Evolutionary conservation across 2,888 invertebrate genomes (phyloP).

Genomic region (Aphidius colemani): DNA sequence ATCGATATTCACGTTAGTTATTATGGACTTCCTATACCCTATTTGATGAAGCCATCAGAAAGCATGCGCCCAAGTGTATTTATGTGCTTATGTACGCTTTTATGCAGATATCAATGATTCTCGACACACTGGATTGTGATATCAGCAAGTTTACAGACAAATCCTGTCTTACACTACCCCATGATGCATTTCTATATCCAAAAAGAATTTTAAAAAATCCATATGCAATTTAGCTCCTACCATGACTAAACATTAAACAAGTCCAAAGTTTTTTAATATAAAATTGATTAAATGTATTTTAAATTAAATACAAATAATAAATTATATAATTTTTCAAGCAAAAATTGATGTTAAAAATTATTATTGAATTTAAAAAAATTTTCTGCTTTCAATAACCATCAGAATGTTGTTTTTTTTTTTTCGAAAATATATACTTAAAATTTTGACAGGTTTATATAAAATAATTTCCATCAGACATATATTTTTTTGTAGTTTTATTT

Average conservation of each 20-base stretch:
- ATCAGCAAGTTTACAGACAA: slow-evolving; percentile 45
- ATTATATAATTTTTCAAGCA: no score
- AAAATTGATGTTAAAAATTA: no score
- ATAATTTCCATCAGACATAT: no score
- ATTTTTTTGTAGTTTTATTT: neutral
- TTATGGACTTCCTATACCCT: slow-evolving; percentile 30
- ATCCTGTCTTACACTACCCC: neutral
- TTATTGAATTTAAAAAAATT: no score
- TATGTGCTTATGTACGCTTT: slow-evolving; percentile 48
- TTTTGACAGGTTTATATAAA: neutral
- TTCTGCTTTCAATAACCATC: no score
- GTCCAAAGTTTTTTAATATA: no score
- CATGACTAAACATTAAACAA: no score
- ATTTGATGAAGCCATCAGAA: slow-evolving; percentile 33
- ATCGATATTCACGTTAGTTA: slow-evolving; percentile 23
- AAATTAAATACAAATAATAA: no score
- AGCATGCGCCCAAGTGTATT: slow-evolving; percentile 50
- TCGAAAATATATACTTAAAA: neutral
- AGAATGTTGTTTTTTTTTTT: slow-evolving; percentile 5
- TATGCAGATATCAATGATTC: slow-evolving; percentile 50
- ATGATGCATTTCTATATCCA: neutral
- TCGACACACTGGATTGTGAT: slow-evolving; percentile 43
- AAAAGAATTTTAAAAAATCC: neutral
- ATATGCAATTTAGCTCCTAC: slow-evolving; percentile 3
- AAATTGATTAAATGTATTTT: no score